Evolutionary conservation across 2,888 invertebrate genomes (phyloP).

Genomic region (Athetis lepigone): DNA sequence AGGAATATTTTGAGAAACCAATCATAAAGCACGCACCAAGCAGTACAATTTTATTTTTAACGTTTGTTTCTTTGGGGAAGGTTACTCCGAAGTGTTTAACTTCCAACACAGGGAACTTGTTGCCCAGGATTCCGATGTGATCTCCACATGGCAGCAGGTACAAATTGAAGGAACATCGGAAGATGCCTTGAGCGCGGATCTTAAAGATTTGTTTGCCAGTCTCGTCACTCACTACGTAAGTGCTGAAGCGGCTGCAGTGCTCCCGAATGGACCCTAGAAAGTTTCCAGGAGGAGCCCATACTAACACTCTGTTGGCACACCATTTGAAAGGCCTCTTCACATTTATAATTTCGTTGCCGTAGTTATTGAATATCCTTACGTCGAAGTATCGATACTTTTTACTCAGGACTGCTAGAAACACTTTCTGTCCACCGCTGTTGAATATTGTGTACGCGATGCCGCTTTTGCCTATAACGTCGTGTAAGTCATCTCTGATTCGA

Average conservation of each 20-base stretch:
- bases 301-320: conserved; percentile 65
- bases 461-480: conserved; percentile 69
- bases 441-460: conserved; percentile 75
- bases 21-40: conserved; percentile 77
- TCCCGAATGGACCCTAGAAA: conserved; percentile 74
- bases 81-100: conserved; percentile 67
- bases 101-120: conserved; percentile 56
- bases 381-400: conserved; percentile 63
- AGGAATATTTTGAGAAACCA: conserved; percentile 57
- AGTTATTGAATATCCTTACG: conserved; percentile 76
- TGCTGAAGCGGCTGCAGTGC: conserved; percentile 45
- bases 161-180: conserved; percentile 47
- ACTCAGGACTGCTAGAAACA: conserved; percentile 75
- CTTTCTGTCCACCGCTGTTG: conserved; percentile 76
- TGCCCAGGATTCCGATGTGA: conserved; percentile 68
- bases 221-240: conserved; percentile 69
- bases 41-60: conserved; percentile 72
- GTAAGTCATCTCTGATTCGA: conserved; percentile 70
- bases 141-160: conserved; percentile 58
- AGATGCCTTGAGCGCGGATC: conserved; percentile 62
- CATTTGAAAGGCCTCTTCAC: conserved; percentile 65
- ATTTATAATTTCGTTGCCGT: conserved; percentile 80
- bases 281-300: conserved; percentile 78
- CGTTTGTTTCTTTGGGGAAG: conserved; percentile 71
- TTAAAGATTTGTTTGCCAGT: conserved; percentile 61